Evolutionary conservation across 37 sponge, comb jelly and placozoan species (phyloP).

Genomic region (Ianthella basta): DNA sequence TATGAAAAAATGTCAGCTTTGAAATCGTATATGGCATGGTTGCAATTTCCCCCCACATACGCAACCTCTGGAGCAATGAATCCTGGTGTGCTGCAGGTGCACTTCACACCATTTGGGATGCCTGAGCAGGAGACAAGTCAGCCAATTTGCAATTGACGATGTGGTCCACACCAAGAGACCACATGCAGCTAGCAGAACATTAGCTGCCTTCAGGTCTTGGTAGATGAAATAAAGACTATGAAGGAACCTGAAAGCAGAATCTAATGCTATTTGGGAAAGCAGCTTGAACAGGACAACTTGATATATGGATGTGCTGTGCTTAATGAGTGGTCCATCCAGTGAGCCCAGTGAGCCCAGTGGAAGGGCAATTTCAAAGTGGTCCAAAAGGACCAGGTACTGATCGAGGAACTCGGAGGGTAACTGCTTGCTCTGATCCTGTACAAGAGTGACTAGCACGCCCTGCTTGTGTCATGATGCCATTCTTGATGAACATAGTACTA

Average conservation of each 20-base stretch:
- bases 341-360: conserved; percentile 53
- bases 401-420: too few relatives aligned
- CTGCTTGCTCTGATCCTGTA: too few relatives aligned
- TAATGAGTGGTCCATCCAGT: conserved; percentile 18
- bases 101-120: conserved; percentile 33
- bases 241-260: conserved; percentile 45
- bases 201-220: conserved; percentile 54
- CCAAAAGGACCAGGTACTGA: too few relatives aligned
- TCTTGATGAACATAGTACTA: too few relatives aligned
- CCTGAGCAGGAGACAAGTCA: conserved; percentile 27
- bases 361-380: too few relatives aligned
- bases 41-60: conserved; percentile 14
- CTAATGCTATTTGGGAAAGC: conserved; percentile 53
- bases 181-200: conserved; percentile 66
- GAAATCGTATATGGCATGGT: conserved; percentile 19
- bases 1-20: conserved; percentile 57
- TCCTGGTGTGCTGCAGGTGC: conserved; percentile 36
- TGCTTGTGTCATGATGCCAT: too few relatives aligned
- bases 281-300: conserved; percentile 41
- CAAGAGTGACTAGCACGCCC: too few relatives aligned
- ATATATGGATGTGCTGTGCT: neutral
- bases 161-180: conserved; percentile 43
- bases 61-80: conserved; percentile 66
- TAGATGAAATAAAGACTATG: conserved; percentile 37
- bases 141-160: conserved; percentile 54